Conservation (phyloP, 2,113 vertebrate genomes). For the Dipodomys stephensi region DNA sequence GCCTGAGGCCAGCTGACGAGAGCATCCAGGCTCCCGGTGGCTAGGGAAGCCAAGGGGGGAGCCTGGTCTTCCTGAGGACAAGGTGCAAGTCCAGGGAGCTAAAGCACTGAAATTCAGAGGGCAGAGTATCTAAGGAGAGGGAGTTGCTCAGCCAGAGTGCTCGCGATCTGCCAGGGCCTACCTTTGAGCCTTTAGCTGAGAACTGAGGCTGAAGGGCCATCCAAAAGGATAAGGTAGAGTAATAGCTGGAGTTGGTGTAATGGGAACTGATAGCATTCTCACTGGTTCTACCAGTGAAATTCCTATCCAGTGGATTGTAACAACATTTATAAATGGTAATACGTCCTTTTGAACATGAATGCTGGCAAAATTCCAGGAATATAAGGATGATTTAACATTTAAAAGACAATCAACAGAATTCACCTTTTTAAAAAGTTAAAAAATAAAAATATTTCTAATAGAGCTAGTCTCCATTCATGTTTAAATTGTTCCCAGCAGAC, state of each 20-base stretch:
- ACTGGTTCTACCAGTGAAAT: not conserved
- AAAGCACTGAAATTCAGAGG: fast-evolving
- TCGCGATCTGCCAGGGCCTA: not conserved
- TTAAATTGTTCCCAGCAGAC: slow-evolving; percentile 23
- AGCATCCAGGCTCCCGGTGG: not conserved
- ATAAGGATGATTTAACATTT: not conserved
- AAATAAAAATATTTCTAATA: not conserved
- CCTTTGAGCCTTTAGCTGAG: not conserved
- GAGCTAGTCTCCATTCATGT: no score
- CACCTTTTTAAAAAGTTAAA: not conserved
- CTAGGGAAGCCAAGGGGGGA: not conserved
- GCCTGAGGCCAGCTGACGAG: not conserved
- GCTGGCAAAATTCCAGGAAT: not conserved
- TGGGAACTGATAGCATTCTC: not conserved
- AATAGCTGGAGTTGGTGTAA: not conserved
- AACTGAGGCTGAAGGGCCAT: not conserved
- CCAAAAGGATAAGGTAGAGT: not conserved
- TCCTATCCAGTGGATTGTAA: not conserved
- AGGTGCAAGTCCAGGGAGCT: not conserved
- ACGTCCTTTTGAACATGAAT: not conserved
- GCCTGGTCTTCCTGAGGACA: not conserved
- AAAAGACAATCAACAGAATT: not conserved
- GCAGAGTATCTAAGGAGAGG: not conserved
- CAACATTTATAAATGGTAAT: not conserved
- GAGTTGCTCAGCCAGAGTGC: not conserved